A percentile compares a stretch with the other conserved stretches of the same genome.
Evolutionary conservation across 2,888 invertebrate species (phyloP).

Genomic region (Brachypalpus laphriformis): DNA sequence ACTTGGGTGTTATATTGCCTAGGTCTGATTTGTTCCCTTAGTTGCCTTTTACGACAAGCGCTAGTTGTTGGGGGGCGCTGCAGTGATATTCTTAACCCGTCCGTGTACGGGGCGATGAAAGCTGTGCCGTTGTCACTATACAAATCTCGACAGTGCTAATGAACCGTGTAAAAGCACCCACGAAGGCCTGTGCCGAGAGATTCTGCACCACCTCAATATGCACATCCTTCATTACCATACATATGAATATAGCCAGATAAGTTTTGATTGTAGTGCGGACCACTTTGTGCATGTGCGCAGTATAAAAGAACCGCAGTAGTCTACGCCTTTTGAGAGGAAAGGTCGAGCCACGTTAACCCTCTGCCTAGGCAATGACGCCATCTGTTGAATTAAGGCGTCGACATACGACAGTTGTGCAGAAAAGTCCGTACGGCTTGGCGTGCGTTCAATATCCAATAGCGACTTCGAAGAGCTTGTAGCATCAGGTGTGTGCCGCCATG

Average conservation of each 20-base stretch:
- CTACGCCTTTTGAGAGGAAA: slow-evolving; percentile 15
- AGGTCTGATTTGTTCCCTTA: no score
- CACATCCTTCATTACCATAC: neutral
- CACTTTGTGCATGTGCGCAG: slow-evolving; percentile 1
- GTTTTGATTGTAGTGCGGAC: neutral
- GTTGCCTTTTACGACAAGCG: no score
- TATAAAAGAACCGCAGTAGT: slow-evolving; percentile 29
- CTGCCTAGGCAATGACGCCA: slow-evolving; percentile 27
- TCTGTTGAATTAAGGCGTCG: slow-evolving; percentile 37
- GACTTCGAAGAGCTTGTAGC: no score
- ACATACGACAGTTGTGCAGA: slow-evolving; percentile 10
- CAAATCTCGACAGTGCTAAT: slow-evolving; percentile 17
- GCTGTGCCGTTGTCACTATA: slow-evolving; percentile 9
- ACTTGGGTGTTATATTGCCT: no score
- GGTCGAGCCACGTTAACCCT: slow-evolving; percentile 25
- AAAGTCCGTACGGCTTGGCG: neutral
- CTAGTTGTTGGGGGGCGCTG: no score
- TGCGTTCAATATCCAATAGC: no score
- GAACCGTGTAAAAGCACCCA: slow-evolving; percentile 44
- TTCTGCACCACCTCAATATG: slow-evolving; percentile 30
- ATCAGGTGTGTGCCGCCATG: slow-evolving; percentile 28
- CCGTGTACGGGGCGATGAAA: no score
- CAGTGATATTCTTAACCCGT: no score
- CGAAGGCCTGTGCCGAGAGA: slow-evolving; percentile 31
- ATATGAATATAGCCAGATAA: no score